phyloP scores from a whole-genome alignment of 2,888 invertebrate species.

The Volucella inanis region DNA sequence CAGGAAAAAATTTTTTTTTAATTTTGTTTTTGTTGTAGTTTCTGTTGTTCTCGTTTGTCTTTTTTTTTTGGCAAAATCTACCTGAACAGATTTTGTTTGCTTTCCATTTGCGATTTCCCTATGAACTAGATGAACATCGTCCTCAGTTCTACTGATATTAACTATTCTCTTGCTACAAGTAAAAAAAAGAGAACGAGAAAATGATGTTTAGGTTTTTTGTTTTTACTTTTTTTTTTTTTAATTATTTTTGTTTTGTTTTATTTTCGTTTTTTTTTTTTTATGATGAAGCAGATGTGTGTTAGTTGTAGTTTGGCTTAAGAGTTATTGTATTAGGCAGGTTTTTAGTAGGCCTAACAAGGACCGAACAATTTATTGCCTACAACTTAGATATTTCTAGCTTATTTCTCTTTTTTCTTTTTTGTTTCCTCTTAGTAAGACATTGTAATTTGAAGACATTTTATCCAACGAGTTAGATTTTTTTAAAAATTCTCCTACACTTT shows the following conservation, averaged over 20 bases:
- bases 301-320: slow-evolving; percentile 47
- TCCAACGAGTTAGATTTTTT: too few relatives aligned
- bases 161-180: slow-evolving; percentile 89
- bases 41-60: slow-evolving; percentile 1
- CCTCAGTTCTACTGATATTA: slow-evolving; percentile 89
- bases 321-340: slow-evolving; percentile 45
- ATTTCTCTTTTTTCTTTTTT: too few relatives aligned
- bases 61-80: slow-evolving; percentile 81
- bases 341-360: not conserved
- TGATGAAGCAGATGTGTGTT: slow-evolving; percentile 57
- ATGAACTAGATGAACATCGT: slow-evolving; percentile 89
- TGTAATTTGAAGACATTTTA: too few relatives aligned
- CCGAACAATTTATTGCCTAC: too few relatives aligned
- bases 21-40: not conserved
- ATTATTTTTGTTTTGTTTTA: slow-evolving; percentile 24
- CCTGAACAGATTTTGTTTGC: slow-evolving; percentile 90
- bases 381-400: too few relatives aligned
- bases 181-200: slow-evolving; percentile 71
- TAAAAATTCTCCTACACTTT: too few relatives aligned
- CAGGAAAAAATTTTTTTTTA: slow-evolving; percentile 57
- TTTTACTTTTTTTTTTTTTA: slow-evolving; percentile 43
- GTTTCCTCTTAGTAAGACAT: too few relatives aligned
- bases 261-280: slow-evolving; percentile 30
- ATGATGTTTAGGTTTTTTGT: slow-evolving; percentile 68
- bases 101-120: slow-evolving; percentile 88